Conservation (phyloP, 2,888 invertebrate genomes). For the Ptychoptera albimana region DNA sequence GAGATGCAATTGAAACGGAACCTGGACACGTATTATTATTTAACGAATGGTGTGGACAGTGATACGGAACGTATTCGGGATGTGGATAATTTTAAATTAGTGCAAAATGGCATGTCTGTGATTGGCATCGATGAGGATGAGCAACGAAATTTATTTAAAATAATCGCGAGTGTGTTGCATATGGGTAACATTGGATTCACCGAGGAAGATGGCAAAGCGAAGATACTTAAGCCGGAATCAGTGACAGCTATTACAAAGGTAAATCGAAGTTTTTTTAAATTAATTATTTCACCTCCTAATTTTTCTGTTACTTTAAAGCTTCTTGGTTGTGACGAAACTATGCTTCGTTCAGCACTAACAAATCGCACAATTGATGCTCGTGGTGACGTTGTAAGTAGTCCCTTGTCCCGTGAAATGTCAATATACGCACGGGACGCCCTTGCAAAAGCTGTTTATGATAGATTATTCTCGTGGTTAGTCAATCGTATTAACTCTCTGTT, state of each 20-base stretch:
- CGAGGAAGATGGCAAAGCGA: constrained; percentile 53
- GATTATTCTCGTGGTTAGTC: constrained; percentile 84
- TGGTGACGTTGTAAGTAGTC: constrained; percentile 67
- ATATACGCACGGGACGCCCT: constrained; percentile 79
- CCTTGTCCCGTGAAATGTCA: constrained; percentile 63
- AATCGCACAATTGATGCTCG: constrained; percentile 76
- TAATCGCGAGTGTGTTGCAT: constrained; percentile 61
- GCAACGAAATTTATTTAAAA: constrained; percentile 59
- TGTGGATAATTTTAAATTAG: constrained; percentile 46
- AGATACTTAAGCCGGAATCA: constrained; percentile 47
- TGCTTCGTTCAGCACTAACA: constrained; percentile 56
- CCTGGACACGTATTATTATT: constrained; percentile 57
- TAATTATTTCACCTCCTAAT: neutral
- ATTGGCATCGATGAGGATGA: constrained; percentile 59
- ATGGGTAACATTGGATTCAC: constrained; percentile 74
- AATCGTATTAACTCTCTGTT: constrained; percentile 61
- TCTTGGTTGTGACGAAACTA: constrained; percentile 49
- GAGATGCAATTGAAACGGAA: constrained; percentile 51
- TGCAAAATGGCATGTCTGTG: constrained; percentile 57
- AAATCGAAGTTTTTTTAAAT: neutral
- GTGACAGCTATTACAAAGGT: constrained; percentile 41
- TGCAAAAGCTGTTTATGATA: constrained; percentile 81
- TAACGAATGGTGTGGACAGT: constrained; percentile 56
- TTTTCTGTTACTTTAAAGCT: constrained; percentile 35
- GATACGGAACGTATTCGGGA: constrained; percentile 38